A percentile compares a stretch with the other conserved stretches of the same genome.
Conservation (phyloP, 2,888 invertebrate species). For the Aricia artaxerxes region DNA sequence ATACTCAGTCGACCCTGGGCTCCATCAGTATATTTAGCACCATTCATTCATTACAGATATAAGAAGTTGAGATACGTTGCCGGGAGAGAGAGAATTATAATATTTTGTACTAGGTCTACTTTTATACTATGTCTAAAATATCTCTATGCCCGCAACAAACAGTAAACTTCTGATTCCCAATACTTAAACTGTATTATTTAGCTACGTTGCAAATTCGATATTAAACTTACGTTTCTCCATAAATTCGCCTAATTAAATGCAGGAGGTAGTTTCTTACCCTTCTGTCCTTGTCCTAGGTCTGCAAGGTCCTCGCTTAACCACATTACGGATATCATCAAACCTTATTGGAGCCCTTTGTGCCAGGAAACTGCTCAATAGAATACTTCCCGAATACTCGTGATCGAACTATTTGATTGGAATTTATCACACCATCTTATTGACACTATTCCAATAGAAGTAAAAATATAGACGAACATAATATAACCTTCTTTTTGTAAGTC, state of each 20-base stretch:
- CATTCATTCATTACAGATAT: not conserved
- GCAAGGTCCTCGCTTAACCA: not conserved
- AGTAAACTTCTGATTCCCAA: too few relatives aligned
- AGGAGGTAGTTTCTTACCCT: not conserved
- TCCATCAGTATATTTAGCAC: not conserved
- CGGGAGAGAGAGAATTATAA: too few relatives aligned
- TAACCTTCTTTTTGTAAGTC: too few relatives aligned
- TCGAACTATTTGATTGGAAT: not conserved
- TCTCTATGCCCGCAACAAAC: too few relatives aligned
- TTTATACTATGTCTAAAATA: too few relatives aligned
- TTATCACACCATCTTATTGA: not conserved
- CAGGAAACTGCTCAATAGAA: not conserved
- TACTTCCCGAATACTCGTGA: not conserved
- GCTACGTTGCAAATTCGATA: too few relatives aligned
- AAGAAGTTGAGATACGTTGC: not conserved
- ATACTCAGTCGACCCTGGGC: not conserved
- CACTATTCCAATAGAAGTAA: not conserved
- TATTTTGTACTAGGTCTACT: too few relatives aligned
- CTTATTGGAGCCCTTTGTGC: not conserved
- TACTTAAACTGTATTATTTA: too few relatives aligned
- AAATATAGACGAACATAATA: too few relatives aligned
- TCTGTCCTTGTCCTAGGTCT: not conserved
- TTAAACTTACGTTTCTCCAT: too few relatives aligned
- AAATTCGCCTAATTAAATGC: too few relatives aligned
- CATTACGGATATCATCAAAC: slow-evolving; percentile 19